Conservation (phyloP, 35 echinoderm and acorn worm species). For the Heliocidaris tuberculata region DNA sequence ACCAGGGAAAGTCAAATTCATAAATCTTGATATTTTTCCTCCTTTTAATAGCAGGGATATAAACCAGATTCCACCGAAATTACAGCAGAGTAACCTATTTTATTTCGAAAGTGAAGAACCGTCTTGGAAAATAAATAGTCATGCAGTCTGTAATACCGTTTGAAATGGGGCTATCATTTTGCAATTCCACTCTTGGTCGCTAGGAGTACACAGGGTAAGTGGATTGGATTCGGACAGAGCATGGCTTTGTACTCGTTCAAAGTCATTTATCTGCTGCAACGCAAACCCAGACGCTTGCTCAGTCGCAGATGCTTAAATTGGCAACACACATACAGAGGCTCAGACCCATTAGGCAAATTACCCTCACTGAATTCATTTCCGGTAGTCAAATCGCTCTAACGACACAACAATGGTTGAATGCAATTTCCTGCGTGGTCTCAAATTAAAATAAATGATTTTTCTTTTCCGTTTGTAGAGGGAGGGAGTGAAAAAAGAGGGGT, state of each 20-base stretch:
- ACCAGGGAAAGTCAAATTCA: no score
- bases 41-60: no score
- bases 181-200: neutral
- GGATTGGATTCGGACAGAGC: neutral
- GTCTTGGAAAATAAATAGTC: neutral
- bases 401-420: slow-evolving; percentile 8
- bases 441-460: slow-evolving; percentile 20
- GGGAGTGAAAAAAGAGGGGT: neutral
- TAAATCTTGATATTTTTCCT: no score
- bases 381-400: neutral
- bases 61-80: neutral
- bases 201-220: neutral
- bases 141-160: neutral
- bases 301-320: neutral
- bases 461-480: neutral
- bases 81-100: neutral
- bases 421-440: neutral
- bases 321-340: neutral
- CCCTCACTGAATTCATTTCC: slow-evolving; percentile 1
- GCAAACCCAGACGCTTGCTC: neutral
- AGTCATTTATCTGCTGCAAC: neutral
- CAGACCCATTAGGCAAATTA: slow-evolving; percentile 28
- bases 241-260: neutral
- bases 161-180: neutral
- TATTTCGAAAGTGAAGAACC: neutral